These are phyloP conservation scores for Phengaris alcon DNA, from an alignment of 2,888 invertebrate species.

Conservation along the genomic window DNA sequence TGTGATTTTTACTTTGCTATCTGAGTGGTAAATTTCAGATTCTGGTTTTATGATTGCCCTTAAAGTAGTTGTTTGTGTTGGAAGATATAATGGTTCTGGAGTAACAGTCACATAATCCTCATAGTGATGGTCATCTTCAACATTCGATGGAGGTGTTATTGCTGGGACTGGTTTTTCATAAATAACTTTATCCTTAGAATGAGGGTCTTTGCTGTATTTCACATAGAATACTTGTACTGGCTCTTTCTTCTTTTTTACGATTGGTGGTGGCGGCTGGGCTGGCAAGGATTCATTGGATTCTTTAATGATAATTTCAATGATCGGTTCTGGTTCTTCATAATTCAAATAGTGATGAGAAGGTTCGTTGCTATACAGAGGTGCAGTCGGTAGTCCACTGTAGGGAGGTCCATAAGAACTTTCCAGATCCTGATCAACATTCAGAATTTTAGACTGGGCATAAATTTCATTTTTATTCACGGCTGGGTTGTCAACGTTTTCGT, in stretches of 20 bases:
- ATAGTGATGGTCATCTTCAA: conserved; percentile 80
- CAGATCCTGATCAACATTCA: conserved; percentile 67
- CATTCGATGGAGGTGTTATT: conserved; percentile 84
- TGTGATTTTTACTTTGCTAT: conserved; percentile 89
- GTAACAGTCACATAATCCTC: conserved; percentile 79
- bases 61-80: conserved; percentile 86
- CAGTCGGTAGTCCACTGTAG: conserved; percentile 65
- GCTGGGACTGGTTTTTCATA: conserved; percentile 91
- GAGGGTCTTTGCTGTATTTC: conserved; percentile 92
- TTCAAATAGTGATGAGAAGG: conserved; percentile 69
- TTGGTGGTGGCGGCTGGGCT: conserved; percentile 78
- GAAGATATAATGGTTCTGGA: conserved; percentile 70
- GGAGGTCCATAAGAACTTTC: conserved; percentile 73
- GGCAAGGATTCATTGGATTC: conserved; percentile 91
- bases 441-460: conserved; percentile 71
- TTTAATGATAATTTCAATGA: conserved; percentile 94
- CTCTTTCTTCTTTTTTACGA: conserved; percentile 82
- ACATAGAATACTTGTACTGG: conserved; percentile 95
- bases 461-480: conserved; percentile 69
- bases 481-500: conserved; percentile 69
- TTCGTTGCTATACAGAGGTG: conserved; percentile 72
- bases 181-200: conserved; percentile 84
- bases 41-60: conserved; percentile 92
- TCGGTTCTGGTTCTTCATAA: conserved; percentile 90
- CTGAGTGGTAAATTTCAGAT: conserved; percentile 89